A percentile compares a stretch with the other conserved stretches of the same genome.
Evolutionary conservation across 2,888 invertebrate genomes (phyloP).

Genomic region (Achlya flavicornis): DNA sequence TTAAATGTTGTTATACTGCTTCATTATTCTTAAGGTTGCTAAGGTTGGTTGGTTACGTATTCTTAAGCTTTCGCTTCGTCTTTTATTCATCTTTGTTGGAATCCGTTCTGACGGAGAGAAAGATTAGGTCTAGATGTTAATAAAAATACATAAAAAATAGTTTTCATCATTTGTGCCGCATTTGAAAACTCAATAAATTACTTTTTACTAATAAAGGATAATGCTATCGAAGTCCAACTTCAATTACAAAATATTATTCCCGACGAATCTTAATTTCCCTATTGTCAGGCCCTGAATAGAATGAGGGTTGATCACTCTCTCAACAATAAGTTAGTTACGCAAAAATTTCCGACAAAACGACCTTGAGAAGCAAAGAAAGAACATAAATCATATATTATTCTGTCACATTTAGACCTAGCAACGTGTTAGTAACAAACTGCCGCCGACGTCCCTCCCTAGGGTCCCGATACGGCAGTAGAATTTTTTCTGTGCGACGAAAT

Average conservation of each 20-base stretch:
- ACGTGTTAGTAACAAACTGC: conserved; percentile 10
- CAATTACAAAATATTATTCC: background rate
- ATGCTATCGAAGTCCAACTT: background rate
- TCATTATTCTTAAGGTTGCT: background rate
- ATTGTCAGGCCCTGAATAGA: background rate
- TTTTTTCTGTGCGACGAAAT: conserved; percentile 2
- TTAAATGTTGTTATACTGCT: background rate
- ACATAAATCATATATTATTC: conserved; percentile 9
- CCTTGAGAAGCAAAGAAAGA: background rate
- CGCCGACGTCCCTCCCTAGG: conserved; percentile 14
- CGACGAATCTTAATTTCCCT: background rate
- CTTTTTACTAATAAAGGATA: background rate
- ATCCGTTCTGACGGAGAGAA: background rate
- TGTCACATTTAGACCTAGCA: conserved; percentile 8
- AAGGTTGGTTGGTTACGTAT: background rate
- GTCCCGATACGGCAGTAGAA: background rate
- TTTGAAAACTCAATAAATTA: too few relatives aligned
- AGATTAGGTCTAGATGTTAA: background rate
- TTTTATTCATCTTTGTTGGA: conserved; percentile 1
- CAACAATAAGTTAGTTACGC: background rate
- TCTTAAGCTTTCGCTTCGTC: background rate
- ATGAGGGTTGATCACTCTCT: background rate
- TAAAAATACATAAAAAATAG: too few relatives aligned
- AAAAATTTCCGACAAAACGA: background rate
- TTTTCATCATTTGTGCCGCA: too few relatives aligned